phyloP scores from a whole-genome alignment of 2,797 vertebrate genomes.

The Brotula barbata region DNA sequence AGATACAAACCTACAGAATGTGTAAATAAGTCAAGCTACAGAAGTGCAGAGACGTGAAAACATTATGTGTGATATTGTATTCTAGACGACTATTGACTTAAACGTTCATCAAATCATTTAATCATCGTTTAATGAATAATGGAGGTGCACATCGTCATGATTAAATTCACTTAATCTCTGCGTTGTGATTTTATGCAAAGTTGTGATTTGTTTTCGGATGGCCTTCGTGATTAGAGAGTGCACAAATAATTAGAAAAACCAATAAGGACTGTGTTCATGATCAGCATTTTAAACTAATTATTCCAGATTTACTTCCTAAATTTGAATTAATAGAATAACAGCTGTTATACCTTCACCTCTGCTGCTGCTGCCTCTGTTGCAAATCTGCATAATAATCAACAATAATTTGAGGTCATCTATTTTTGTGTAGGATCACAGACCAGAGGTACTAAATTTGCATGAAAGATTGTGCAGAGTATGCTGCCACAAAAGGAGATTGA shows the following conservation, averaged over 20 bases:
- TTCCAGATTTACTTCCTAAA: constrained; percentile 23
- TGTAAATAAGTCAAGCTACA: too few relatives aligned
- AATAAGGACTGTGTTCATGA: constrained; percentile 27
- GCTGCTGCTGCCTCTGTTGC: constrained; percentile 5
- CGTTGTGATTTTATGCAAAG: constrained; percentile 19
- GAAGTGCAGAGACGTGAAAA: too few relatives aligned
- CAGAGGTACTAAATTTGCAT: neutral
- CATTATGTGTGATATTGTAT: neutral
- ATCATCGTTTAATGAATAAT: constrained; percentile 22
- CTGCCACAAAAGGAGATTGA: neutral
- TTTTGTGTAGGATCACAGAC: constrained; percentile 2
- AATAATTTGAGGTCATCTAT: constrained; percentile 7
- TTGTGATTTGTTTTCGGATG: constrained; percentile 29
- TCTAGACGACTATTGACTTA: neutral
- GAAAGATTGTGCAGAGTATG: neutral
- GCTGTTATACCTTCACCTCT: constrained; percentile 31
- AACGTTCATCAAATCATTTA: constrained; percentile 7
- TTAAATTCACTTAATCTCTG: constrained; percentile 16
- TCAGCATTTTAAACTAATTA: constrained; percentile 40
- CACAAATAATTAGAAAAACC: constrained; percentile 35
- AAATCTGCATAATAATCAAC: constrained; percentile 19
- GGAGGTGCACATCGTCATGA: constrained; percentile 6
- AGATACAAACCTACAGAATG: too few relatives aligned
- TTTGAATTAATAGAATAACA: constrained; percentile 37
- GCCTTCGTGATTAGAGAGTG: constrained; percentile 20